Percentiles rank a stretch among this genome's conserved stretches.
Evolutionary conservation across 2,888 invertebrate species (phyloP).

Genomic region (Melangyna quadrimaculata): DNA sequence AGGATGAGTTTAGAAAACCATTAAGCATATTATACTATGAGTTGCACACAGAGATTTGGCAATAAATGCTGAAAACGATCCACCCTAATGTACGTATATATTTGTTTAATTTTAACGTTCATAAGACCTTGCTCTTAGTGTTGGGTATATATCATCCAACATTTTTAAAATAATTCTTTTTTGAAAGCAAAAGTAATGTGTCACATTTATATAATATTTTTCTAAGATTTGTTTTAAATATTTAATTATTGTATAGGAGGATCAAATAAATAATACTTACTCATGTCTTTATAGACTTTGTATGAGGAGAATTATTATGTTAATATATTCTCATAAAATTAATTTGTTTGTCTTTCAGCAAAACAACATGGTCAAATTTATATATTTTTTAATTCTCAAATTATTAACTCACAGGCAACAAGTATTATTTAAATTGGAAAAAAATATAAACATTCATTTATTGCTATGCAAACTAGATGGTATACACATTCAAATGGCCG

Average conservation of each 20-base stretch:
- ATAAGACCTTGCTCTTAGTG: neutral
- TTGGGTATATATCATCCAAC: neutral
- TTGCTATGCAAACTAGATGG: slow-evolving; percentile 17
- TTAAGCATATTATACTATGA: no score
- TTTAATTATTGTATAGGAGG: slow-evolving; percentile 8
- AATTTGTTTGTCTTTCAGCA: neutral
- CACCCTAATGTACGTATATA: no score
- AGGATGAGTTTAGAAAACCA: no score
- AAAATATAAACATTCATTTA: slow-evolving; percentile 2
- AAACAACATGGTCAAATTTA: neutral
- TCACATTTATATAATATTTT: neutral
- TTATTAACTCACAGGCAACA: neutral
- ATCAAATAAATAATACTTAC: slow-evolving; percentile 1
- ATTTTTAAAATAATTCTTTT: neutral
- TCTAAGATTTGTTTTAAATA: neutral
- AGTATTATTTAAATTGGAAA: neutral
- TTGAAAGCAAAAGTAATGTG: neutral
- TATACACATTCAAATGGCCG: slow-evolving; percentile 31
- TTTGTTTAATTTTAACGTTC: neutral
- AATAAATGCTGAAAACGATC: no score
- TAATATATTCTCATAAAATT: slow-evolving; percentile 5
- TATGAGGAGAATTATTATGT: neutral
- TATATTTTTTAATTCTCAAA: neutral
- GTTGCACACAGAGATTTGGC: no score
- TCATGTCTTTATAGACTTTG: neutral